Base-by-base conservation (phyloP, 1,140 invertebrate species). In the Ostrea edulis region DNA sequence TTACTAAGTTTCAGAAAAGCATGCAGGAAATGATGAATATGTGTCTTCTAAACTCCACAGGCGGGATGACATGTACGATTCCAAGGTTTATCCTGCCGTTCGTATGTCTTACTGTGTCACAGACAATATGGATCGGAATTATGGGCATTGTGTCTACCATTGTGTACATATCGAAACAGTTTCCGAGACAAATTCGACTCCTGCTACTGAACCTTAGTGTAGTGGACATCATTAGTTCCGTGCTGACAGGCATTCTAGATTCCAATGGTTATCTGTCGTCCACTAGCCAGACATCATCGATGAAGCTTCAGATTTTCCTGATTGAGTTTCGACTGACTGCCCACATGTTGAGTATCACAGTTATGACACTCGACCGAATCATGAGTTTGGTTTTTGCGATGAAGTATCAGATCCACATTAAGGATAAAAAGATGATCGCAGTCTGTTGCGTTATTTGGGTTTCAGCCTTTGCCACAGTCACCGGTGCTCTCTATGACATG, bases 301-400 rank as follows among this genome's bases (percentile, higher is more conserved):
- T 77, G 25, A 77, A 77, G 8, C 68, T 77, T 12, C 68, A 77
- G 29, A 35, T 77, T 77, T 77, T 77, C 68, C 8, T 77, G 68
- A 77, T 35, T 11, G 68, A 77, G 68, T 8, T 77, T 12, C 68
- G 68, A 29, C 22, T 77, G 22, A 77, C 25, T 35, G 68, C 68
- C 29, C 68, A 77, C 29, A 77, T 77, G 22, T 14, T 77, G 8
- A 77, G 68, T 25, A 77, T 35, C 22, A 77, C 68, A 14, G 11
- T 77, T 29, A 25, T 77, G 22, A 35, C 68, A 25, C 68, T 77
- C 12, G 68, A 77, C 68, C 68, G 68, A 77, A 77, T 77, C 25
- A 35, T 77, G 68, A 77, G 68, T 25, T 25, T 77, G 14, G 68
- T 77, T 12, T 77, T 77, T 77, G 68, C 68, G 25, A 77, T 77